phyloP scores from a whole-genome alignment of 2,797 vertebrate genomes.

The Sebastes oblongus region DNA sequence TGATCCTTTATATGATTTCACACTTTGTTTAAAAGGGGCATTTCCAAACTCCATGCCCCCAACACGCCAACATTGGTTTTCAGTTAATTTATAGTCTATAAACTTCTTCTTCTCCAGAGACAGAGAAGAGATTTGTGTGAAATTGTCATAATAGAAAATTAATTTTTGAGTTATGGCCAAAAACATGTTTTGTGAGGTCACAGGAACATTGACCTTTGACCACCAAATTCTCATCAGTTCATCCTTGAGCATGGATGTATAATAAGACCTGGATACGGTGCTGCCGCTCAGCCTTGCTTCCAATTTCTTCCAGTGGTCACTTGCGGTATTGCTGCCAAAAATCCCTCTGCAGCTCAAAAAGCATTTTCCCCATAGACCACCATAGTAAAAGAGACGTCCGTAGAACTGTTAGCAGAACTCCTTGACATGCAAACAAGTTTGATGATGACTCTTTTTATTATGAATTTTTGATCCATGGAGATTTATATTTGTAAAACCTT shows the following conservation, averaged over 20 bases:
- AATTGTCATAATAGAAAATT: not conserved
- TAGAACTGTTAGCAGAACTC: too few relatives aligned
- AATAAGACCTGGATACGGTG: too few relatives aligned
- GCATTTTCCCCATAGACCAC: too few relatives aligned
- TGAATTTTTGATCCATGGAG: too few relatives aligned
- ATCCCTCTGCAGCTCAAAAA: too few relatives aligned
- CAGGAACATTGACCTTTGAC: not conserved
- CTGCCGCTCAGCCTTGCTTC: accelerated
- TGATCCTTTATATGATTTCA: not conserved
- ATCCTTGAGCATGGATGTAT: not conserved
- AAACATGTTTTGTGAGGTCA: not conserved
- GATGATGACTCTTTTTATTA: too few relatives aligned
- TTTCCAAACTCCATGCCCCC: not conserved
- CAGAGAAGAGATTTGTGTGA: not conserved
- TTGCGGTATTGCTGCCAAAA: too few relatives aligned
- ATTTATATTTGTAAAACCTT: too few relatives aligned
- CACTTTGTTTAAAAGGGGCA: not conserved
- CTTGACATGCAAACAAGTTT: too few relatives aligned
- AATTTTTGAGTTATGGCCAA: not conserved
- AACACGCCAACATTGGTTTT: too few relatives aligned
- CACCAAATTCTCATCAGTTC: not conserved
- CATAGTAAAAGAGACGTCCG: too few relatives aligned
- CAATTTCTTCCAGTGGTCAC: too few relatives aligned
- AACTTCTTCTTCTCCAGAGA: not conserved
- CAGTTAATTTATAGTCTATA: not conserved